Percentiles rank a stretch among this genome's conserved stretches.
phyloP scores from a whole-genome alignment of 2,113 vertebrate species.

The Zosterops pallidus region DNA sequence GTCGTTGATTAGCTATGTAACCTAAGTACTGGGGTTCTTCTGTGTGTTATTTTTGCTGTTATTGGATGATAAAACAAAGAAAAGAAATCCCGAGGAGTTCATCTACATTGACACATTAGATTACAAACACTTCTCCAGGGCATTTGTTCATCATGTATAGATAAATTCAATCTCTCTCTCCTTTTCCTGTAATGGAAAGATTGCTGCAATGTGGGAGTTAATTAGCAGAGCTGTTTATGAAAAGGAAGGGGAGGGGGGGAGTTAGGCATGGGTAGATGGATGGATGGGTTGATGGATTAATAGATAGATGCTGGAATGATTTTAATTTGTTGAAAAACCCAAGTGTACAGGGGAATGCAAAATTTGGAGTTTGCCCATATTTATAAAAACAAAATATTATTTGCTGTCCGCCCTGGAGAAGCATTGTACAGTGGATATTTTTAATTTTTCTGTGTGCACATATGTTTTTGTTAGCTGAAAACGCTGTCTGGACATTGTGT shows the following conservation, averaged over 20 bases:
- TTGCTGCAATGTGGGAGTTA: conserved; percentile 55
- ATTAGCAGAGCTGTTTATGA: conserved; percentile 68
- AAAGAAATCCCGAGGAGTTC: conserved; percentile 58
- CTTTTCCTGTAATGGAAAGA: conserved; percentile 24
- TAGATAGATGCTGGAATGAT: background rate
- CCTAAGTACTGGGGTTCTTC: conserved; percentile 5
- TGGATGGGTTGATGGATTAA: background rate
- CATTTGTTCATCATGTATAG: conserved; percentile 65
- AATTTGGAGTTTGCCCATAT: background rate
- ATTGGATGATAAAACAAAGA: conserved; percentile 59
- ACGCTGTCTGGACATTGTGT: background rate
- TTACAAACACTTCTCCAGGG: conserved; percentile 58
- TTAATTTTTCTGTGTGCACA: background rate
- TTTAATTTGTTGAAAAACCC: background rate
- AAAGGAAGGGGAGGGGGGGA: background rate
- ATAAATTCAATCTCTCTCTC: conserved; percentile 62
- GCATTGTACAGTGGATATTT: background rate
- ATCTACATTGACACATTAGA: conserved; percentile 51
- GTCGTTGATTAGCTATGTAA: conserved; percentile 11
- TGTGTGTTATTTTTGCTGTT: conserved; percentile 38
- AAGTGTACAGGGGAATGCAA: background rate
- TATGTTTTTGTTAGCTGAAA: background rate
- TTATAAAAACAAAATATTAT: background rate
- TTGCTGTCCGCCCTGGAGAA: background rate
- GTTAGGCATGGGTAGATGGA: background rate